These are phyloP conservation scores for Sarcophilus harrisii DNA, from an alignment of 2,797 vertebrate genomes.

Conservation along the genomic window DNA sequence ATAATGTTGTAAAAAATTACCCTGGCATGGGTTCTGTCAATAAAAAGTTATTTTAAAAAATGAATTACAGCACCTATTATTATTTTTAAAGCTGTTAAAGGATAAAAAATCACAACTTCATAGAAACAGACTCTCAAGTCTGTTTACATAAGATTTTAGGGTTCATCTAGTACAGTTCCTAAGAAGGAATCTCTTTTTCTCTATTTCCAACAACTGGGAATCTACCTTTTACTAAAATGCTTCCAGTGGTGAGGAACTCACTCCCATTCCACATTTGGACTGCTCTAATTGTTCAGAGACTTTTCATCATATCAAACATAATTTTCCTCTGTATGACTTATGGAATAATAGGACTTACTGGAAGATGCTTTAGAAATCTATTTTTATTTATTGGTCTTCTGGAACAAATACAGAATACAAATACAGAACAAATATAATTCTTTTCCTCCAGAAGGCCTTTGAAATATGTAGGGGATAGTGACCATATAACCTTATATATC, in stretches of 20 bases:
- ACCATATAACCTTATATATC: neutral
- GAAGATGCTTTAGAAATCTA: neutral
- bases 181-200: neutral
- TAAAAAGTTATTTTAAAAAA: too few relatives aligned
- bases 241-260: neutral
- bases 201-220: neutral
- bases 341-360: neutral
- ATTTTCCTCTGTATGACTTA: neutral
- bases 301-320: neutral
- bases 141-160: neutral
- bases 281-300: neutral
- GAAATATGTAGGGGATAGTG: neutral
- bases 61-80: neutral
- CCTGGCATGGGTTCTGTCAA: too few relatives aligned
- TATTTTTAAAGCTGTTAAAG: neutral
- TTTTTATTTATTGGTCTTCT: neutral
- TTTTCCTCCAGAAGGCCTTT: neutral
- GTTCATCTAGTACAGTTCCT: neutral
- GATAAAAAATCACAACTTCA: neutral
- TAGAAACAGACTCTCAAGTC: neutral
- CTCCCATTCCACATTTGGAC: neutral
- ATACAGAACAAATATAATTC: neutral
- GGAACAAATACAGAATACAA: neutral
- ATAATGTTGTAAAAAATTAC: too few relatives aligned
- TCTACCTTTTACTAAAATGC: neutral